Conservation (phyloP, 2,113 vertebrate species). For the Holacanthus passer region DNA sequence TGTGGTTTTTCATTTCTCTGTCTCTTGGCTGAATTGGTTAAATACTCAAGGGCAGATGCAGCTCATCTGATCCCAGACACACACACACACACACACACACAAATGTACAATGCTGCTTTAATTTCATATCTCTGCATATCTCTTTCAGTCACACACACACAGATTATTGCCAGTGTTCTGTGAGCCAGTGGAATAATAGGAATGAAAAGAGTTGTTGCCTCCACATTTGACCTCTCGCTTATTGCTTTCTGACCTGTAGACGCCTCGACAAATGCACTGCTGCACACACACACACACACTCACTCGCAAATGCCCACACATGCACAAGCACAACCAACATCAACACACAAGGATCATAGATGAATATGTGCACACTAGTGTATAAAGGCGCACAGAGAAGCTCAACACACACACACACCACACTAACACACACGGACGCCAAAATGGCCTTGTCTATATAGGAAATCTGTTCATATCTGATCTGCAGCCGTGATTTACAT, state of each 20-base stretch:
- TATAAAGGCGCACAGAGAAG: neutral
- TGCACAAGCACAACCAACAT: neutral
- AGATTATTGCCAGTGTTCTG: constrained; percentile 21
- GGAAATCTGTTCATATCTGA: neutral
- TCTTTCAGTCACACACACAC: constrained; percentile 7
- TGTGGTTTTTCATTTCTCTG: neutral
- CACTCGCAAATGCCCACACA: neutral
- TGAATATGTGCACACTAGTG: neutral
- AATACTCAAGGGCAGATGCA: constrained; percentile 26
- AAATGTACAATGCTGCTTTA: constrained; percentile 19
- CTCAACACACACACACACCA: neutral
- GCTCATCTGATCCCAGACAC: constrained; percentile 18
- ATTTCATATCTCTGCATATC: constrained; percentile 28
- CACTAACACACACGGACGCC: neutral
- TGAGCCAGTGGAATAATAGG: constrained; percentile 13
- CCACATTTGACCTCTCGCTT: constrained; percentile 36
- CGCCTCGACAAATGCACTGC: neutral
- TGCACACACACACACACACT: neutral
- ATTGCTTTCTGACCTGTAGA: constrained; percentile 41
- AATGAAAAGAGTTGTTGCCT: constrained; percentile 35
- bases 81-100: neutral
- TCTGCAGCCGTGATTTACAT: neutral
- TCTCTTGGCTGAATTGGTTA: constrained; percentile 28
- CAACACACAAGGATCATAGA: neutral
- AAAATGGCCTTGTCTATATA: neutral